Evolutionary conservation across 2,113 vertebrate genomes (phyloP).

Genomic region (Austrofundulus limnaeus): DNA sequence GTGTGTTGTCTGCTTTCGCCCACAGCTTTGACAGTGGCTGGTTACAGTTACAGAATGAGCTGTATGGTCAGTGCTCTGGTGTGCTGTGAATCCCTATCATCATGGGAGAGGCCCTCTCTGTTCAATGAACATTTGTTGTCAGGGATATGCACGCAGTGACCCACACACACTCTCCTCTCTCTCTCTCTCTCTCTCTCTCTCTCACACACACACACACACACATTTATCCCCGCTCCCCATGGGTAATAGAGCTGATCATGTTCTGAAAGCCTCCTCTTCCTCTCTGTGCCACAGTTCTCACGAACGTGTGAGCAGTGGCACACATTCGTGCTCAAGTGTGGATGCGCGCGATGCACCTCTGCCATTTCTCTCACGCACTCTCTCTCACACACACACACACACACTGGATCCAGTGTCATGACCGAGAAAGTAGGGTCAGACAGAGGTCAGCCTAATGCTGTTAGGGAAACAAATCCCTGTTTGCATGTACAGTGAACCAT

Average conservation of each 20-base stretch:
- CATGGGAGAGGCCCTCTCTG: slow-evolving; percentile 75
- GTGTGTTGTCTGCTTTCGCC: slow-evolving; percentile 59
- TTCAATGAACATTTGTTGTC: slow-evolving; percentile 79
- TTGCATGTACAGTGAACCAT: slow-evolving; percentile 56
- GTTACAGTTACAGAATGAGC: slow-evolving; percentile 74
- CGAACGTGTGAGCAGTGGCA: slow-evolving; percentile 58
- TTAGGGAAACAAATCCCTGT: slow-evolving; percentile 59
- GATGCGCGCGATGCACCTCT: slow-evolving; percentile 19
- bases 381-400: slow-evolving; percentile 21
- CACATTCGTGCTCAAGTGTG: slow-evolving; percentile 29
- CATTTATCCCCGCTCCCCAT: slow-evolving; percentile 62
- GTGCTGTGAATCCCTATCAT: slow-evolving; percentile 77
- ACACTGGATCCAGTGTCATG: slow-evolving; percentile 56
- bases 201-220: slow-evolving; percentile 31
- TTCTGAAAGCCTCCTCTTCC: slow-evolving; percentile 68
- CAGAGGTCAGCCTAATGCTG: slow-evolving; percentile 67
- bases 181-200: too few relatives aligned
- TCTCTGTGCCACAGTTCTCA: slow-evolving; percentile 68
- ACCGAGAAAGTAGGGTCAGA: slow-evolving; percentile 60
- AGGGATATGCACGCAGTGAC: slow-evolving; percentile 61
- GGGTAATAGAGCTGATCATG: slow-evolving; percentile 78
- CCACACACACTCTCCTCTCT: slow-evolving; percentile 27
- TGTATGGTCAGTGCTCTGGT: slow-evolving; percentile 74
- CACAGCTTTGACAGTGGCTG: slow-evolving; percentile 66
- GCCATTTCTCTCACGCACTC: slow-evolving; percentile 31